These are phyloP conservation scores for Euwallacea similis DNA, from an alignment of 1,140 invertebrate genomes.

Conservation along the genomic window DNA sequence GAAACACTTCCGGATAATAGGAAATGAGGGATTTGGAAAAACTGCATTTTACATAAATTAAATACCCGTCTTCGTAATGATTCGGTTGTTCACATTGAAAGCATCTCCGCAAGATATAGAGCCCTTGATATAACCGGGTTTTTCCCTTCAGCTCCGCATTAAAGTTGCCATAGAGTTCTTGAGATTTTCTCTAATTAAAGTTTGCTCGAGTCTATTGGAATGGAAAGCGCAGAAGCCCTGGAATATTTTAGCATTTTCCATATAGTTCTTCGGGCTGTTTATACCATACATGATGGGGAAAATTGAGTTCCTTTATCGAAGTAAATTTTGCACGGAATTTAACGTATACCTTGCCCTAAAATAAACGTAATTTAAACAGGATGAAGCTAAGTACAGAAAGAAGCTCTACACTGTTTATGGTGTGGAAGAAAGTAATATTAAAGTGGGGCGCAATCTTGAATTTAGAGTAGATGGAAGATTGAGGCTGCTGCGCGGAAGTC, in stretches of 20 bases:
- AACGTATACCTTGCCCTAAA: slow-evolving; percentile 24
- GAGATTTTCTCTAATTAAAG: not conserved
- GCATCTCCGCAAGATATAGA: too few relatives aligned
- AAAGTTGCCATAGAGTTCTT: too few relatives aligned
- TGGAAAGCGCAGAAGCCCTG: not conserved
- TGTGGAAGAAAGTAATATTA: slow-evolving; percentile 40
- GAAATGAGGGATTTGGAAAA: too few relatives aligned
- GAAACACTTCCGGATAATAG: too few relatives aligned
- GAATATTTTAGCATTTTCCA: slow-evolving; percentile 2
- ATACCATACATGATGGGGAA: not conserved
- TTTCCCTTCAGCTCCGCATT: too few relatives aligned
- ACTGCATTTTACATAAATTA: too few relatives aligned
- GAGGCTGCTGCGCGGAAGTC: slow-evolving; percentile 11
- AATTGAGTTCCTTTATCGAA: slow-evolving; percentile 20
- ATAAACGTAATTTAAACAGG: slow-evolving; percentile 41
- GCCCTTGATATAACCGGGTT: too few relatives aligned
- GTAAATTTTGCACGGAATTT: slow-evolving; percentile 37
- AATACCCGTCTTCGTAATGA: too few relatives aligned
- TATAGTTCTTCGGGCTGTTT: slow-evolving; percentile 6
- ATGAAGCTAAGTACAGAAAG: slow-evolving; percentile 38
- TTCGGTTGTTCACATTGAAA: too few relatives aligned
- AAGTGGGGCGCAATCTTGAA: slow-evolving; percentile 16
- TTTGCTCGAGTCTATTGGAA: not conserved
- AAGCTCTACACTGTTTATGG: slow-evolving; percentile 38
- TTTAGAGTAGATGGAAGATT: slow-evolving; percentile 25